Conservation (phyloP, 2,888 invertebrate species). For the Tanytarsus gracilentus region DNA sequence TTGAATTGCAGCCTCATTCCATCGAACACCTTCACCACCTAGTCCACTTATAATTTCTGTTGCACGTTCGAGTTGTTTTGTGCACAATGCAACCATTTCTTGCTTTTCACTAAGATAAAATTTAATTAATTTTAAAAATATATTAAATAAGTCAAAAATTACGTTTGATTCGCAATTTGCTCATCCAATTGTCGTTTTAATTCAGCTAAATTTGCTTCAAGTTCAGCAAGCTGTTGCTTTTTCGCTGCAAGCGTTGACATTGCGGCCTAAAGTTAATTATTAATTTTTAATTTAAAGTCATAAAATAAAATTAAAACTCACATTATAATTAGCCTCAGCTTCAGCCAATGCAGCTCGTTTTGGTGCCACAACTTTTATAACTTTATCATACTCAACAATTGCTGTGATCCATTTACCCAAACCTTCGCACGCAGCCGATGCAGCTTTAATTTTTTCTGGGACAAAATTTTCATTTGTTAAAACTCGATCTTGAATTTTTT, state of each 20-base stretch:
- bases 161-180: conserved; percentile 45
- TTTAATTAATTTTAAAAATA: too few species aligned
- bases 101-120: conserved; percentile 52
- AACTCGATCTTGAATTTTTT: conserved; percentile 71
- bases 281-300: too few species aligned
- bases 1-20: conserved; percentile 67
- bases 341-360: conserved; percentile 83
- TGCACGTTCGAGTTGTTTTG: conserved; percentile 78
- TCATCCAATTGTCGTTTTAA: conserved; percentile 55
- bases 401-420: conserved; percentile 93
- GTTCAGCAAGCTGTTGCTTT: conserved; percentile 48
- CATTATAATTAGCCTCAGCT: conserved; percentile 71
- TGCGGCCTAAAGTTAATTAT: conserved; percentile 42
- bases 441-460: conserved; percentile 78
- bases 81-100: conserved; percentile 78
- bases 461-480: conserved; percentile 79
- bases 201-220: conserved; percentile 47
- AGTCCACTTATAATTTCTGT: conserved; percentile 87
- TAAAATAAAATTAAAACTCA: too few species aligned
- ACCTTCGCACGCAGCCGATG: conserved; percentile 84
- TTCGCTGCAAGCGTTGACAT: conserved; percentile 56
- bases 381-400: conserved; percentile 88
- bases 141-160: conserved; percentile 25
- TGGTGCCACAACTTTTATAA: conserved; percentile 85
- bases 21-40: conserved; percentile 83